Evolutionary conservation across 2,113 vertebrate genomes (phyloP).

Genomic region (Callipepla squamata): DNA sequence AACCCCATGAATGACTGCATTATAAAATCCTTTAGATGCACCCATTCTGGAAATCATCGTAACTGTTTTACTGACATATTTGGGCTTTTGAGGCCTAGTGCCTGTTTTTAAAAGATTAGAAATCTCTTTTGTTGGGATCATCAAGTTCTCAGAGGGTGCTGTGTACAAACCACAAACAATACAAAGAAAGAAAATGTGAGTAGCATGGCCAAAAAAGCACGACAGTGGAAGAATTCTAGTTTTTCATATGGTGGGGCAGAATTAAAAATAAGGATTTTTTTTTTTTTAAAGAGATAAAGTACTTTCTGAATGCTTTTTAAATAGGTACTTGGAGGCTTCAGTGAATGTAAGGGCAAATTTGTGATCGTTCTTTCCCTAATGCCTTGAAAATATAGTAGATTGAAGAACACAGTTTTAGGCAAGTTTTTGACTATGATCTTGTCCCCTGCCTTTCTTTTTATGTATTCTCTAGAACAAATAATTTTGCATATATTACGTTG

Average conservation of each 20-base stretch:
- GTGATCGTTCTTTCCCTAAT: background rate
- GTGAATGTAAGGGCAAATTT: background rate
- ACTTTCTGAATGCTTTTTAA: background rate
- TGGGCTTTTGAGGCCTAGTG: background rate
- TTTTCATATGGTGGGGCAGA: background rate
- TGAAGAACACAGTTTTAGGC: background rate
- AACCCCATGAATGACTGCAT: background rate
- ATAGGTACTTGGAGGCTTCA: background rate
- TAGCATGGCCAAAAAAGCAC: background rate
- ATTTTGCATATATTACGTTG: background rate
- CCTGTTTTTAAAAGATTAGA: background rate
- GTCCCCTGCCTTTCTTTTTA: background rate
- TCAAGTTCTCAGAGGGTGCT: background rate
- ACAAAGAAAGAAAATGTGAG: background rate
- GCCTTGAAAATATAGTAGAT: background rate
- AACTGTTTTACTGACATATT: background rate
- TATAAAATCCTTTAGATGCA: background rate
- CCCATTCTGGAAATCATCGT: background rate
- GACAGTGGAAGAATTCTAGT: background rate
- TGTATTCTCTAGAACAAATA: background rate
- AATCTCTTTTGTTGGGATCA: background rate
- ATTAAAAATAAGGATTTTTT: background rate
- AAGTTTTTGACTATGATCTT: background rate
- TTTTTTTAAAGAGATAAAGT: background rate
- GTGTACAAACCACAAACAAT: fast-evolving